Evolutionary conservation across 2,888 invertebrate genomes (phyloP), one percentile per base, ranked within the genome.

Genomic region (Rotaria macrura): DNA sequence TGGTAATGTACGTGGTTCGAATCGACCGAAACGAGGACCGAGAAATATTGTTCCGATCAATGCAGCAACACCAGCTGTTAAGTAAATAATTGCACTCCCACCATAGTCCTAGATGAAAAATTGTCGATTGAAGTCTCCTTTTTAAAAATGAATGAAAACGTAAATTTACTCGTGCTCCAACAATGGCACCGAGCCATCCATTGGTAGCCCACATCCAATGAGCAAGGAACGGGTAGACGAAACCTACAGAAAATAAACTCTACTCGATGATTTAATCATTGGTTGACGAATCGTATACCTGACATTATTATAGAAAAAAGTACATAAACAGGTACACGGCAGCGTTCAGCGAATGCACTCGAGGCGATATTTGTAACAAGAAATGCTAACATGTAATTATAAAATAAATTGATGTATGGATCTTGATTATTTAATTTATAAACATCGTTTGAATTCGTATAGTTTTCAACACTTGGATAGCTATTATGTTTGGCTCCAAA

Each of bases 41-140:
- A 93, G 89, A 34, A 92, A 88, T 17, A 90, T 87, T 6, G 92
- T 91, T 2, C 89, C 90, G 20, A 89, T 87, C 23, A 90, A 88
- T 0, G 90, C 89, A 17, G 89, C 88, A 2, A 89, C 88, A 6
- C 92, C 92, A n/a, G 92, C 92, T 38, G 91, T 88, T 10, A 92
- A 88, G 88, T 92, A 92, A 0, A 93, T 92, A 3, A 92, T 90
- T 40, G 92, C 92, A 87, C 92, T 91, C 17, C 92, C 93, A 2
- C 92, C 92, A 88, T 92, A 92, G 88, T 93, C 93, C 89, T 91
- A 88, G 10, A 52, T 79, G 9, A 17, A 17, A 17, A 2, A 49
- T 17, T 4, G 17, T 17, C 12, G 14, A 17, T n/a, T n/a, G 17
- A 4, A 49, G 14, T 17, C 17, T 12, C 14, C n/a, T n/a, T n/a